A percentile compares a stretch with the other conserved stretches of the same genome.
These are phyloP conservation scores for Conger conger DNA, from an alignment of 2,113 vertebrate genomes.

Conservation along the genomic window DNA sequence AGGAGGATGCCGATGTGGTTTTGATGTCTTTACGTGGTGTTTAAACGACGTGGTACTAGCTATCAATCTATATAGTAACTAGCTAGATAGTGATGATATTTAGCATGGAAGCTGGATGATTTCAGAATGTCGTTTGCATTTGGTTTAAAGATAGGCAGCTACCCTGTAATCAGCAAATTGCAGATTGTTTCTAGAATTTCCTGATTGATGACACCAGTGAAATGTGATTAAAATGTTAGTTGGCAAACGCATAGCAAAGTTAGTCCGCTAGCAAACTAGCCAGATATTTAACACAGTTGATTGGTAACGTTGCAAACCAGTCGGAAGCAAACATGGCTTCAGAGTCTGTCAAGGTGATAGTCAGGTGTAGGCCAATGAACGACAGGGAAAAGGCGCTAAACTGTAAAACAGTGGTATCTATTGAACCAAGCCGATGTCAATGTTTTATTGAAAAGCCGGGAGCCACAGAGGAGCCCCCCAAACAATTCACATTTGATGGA, in stretches of 20 bases:
- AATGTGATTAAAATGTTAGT: not conserved
- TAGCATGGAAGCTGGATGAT: not conserved
- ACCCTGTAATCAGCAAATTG: not conserved
- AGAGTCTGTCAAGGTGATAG: conserved; percentile 80
- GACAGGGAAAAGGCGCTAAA: conserved; percentile 69
- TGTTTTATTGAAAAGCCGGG: conserved; percentile 78
- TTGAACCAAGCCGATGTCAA: conserved; percentile 69
- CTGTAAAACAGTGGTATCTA: conserved; percentile 66
- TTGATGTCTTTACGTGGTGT: not conserved
- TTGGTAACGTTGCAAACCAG: not conserved
- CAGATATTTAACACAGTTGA: not conserved
- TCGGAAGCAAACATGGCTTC: conserved; percentile 63
- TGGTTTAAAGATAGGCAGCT: no score
- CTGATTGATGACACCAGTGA: not conserved
- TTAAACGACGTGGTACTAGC: not conserved
- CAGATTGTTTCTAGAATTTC: not conserved
- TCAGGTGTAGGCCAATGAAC: conserved; percentile 79
- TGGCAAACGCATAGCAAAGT: not conserved
- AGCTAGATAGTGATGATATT: not conserved
- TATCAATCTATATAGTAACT: not conserved
- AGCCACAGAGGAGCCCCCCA: conserved; percentile 67
- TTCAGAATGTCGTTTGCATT: no score
- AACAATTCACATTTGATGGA: conserved; percentile 87
- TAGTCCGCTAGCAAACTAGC: no score
- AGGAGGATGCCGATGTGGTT: not conserved